A percentile compares a stretch with the other conserved stretches of the same genome.
These are phyloP conservation scores for Salmo trutta DNA, from an alignment of 2,797 vertebrate species.

Conservation along the genomic window DNA sequence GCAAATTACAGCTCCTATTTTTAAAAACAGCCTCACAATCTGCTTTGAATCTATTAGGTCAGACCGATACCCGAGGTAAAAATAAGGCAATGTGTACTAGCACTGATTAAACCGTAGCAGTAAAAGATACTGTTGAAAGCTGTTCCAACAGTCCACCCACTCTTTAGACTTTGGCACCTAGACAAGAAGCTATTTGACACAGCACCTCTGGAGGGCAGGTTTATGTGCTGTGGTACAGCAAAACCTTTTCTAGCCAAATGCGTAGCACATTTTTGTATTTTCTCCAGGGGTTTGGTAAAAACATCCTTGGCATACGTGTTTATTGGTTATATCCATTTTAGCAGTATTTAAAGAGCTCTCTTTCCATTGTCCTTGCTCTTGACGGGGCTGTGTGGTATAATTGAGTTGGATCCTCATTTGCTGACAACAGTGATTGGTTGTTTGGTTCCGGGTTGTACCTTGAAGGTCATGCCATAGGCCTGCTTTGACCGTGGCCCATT, in stretches of 20 bases:
- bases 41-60: slow-evolving; percentile 2
- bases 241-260: too few species aligned
- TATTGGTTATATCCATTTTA: too few species aligned
- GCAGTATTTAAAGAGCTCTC: too few species aligned
- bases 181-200: too few species aligned
- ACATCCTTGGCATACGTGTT: too few species aligned
- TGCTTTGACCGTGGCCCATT: slow-evolving; percentile 64
- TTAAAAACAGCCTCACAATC: slow-evolving; percentile 7
- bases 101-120: slow-evolving; percentile 34
- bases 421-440: slow-evolving; percentile 74
- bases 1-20: neutral
- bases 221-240: too few species aligned
- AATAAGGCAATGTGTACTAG: slow-evolving; percentile 20
- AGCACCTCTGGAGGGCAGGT: too few species aligned
- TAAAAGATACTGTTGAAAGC: slow-evolving; percentile 18
- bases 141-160: slow-evolving; percentile 14
- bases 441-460: slow-evolving; percentile 75
- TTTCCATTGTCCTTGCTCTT: too few species aligned
- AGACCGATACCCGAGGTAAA: slow-evolving; percentile 20
- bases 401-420: slow-evolving; percentile 29
- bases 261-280: too few species aligned
- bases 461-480: slow-evolving; percentile 74
- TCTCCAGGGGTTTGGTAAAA: too few species aligned
- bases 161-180: slow-evolving; percentile 6
- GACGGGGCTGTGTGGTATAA: neutral